Percentiles rank a stretch among this genome's conserved stretches.
These are phyloP conservation scores for Microcaecilia unicolor DNA, from an alignment of 2,797 vertebrate species.

Conservation along the genomic window DNA sequence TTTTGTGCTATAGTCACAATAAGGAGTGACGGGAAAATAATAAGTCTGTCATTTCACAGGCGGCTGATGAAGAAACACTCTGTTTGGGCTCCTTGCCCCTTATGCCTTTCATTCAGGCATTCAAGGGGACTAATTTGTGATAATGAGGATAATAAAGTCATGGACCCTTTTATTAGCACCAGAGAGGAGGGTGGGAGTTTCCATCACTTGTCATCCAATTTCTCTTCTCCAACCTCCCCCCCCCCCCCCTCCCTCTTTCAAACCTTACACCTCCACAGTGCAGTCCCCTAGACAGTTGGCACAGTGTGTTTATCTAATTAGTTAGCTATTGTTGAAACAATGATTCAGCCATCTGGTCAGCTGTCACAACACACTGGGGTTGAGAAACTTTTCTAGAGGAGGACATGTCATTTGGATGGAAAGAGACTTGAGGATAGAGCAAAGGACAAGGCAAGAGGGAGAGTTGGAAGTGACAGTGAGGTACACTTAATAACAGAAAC, in stretches of 20 bases:
- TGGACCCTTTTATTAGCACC: neutral
- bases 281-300: neutral
- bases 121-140: too few relatives aligned
- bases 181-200: neutral
- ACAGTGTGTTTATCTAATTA: neutral
- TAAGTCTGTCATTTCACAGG: too few relatives aligned
- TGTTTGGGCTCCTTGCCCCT: neutral
- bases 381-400: neutral
- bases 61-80: too few relatives aligned
- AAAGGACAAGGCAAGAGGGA: too few relatives aligned
- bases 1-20: too few relatives aligned
- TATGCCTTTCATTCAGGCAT: neutral
- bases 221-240: neutral
- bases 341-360: neutral
- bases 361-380: neutral
- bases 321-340: neutral
- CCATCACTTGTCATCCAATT: too few relatives aligned
- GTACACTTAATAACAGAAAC: too few relatives aligned
- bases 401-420: too few relatives aligned
- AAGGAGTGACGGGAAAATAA: neutral
- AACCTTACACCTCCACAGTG: neutral
- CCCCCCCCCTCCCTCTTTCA: neutral
- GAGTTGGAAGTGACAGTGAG: too few relatives aligned
- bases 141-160: slow-evolving; percentile 13
- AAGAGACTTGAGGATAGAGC: too few relatives aligned